Base-by-base conservation (phyloP, 2,888 invertebrate species). In the Drosophila paracracens region DNA sequence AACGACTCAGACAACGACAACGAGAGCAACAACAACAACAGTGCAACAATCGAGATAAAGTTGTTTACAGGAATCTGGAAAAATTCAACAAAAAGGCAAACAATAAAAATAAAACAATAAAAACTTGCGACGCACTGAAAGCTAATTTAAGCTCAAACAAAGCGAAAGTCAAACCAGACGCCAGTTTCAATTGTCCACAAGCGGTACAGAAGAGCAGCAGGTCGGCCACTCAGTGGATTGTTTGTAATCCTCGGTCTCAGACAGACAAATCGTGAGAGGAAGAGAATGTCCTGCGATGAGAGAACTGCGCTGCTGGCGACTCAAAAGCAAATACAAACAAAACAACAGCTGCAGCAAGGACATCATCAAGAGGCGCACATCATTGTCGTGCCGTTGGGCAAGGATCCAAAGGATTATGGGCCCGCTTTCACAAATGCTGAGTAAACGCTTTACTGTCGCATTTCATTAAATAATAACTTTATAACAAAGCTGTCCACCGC, bases 1-100 rank as follows among this genome's bases (percentile, higher is more conserved):
- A 76, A 82, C 68, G 43, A 46, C 27, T 53, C n/a, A 21, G 70
- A 68, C 57, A 29, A 35, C 46, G 35, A 68, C 57, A 29, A 29
- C 36, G 35, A 69, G 59, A 63, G 65, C 63, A 53, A 67, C 69
- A 43, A 63, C 67, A 62, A 51, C 59, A 29, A 36, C 25, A 27
- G 7, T 8, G 48, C 52, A 40, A 59, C 25, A 51, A 46, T 68
- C 60, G 79, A 83, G 91, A 91, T 91, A 91, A 91, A 81, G 88
- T 88, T 91, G 92, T 92, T 92, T 91, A 92, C 92, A 81, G 82
- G 79, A 80, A 90, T 81, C 76, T 77, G 57, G 64, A 59, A 62
- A 71, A 62, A 64, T 62, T 69, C 76, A 78, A 72, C 70, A 70
- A 76, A 75, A 80, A 83, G 70, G 57, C 86, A 85, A 85, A 88